These are phyloP conservation scores for Sapajus apella DNA, from an alignment of 2,113 vertebrate species.

Conservation along the genomic window DNA sequence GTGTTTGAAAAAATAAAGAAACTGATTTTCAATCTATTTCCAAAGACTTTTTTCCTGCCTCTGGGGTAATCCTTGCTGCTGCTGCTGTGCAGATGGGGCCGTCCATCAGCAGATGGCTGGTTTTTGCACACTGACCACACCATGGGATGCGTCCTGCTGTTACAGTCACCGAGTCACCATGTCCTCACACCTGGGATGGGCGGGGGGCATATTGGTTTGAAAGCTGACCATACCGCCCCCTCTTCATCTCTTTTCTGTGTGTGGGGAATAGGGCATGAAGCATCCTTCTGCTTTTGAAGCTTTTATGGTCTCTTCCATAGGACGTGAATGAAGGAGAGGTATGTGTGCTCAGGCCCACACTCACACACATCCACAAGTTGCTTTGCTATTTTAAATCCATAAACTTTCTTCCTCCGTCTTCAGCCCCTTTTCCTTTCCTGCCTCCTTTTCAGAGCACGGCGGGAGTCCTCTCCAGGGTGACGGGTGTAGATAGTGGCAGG, in stretches of 20 bases:
- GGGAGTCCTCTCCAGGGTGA: constrained; percentile 42
- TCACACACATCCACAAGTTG: not conserved
- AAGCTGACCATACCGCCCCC: not conserved
- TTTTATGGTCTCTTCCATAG: not conserved
- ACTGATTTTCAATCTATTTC: not conserved
- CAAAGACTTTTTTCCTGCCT: not conserved
- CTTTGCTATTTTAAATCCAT: not conserved
- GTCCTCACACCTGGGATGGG: not conserved
- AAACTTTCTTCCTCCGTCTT: not conserved
- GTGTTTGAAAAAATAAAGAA: constrained; percentile 26
- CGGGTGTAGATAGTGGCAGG: constrained; percentile 48
- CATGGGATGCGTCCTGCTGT: not conserved
- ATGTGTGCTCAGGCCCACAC: not conserved
- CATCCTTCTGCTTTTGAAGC: not conserved
- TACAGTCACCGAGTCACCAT: fast-evolving
- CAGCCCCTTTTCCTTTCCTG: not conserved
- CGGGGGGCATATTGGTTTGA: not conserved
- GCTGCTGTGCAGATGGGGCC: not conserved
- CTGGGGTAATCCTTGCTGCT: not conserved
- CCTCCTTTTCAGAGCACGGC: not conserved
- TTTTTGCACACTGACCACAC: not conserved
- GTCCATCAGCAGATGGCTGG: not conserved
- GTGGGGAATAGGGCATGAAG: not conserved
- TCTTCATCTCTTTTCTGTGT: not conserved
- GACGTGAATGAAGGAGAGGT: not conserved